These are phyloP conservation scores for Denticeps clupeoides DNA, from an alignment of 2,797 vertebrate genomes.

Conservation along the genomic window DNA sequence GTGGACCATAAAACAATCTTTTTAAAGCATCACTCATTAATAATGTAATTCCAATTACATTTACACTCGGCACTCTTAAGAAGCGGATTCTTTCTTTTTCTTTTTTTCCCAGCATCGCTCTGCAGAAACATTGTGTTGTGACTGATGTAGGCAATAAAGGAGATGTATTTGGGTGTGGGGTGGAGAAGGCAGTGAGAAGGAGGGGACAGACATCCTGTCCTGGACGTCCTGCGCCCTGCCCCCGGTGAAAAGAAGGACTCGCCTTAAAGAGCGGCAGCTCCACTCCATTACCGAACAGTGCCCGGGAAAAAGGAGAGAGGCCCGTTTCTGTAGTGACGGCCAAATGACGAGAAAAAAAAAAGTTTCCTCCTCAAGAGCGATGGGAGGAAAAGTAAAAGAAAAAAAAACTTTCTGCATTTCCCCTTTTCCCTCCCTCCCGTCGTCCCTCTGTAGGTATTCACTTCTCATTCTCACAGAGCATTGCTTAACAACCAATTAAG, in stretches of 20 bases:
- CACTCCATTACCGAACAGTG: no score
- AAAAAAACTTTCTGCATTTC: not conserved
- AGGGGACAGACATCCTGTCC: not conserved
- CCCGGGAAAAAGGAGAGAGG: not conserved
- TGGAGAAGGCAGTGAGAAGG: not conserved
- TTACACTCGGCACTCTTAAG: slow-evolving; percentile 57
- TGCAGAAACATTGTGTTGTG: slow-evolving; percentile 20
- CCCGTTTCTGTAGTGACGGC: no score
- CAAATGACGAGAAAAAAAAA: no score
- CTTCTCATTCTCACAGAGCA: not conserved
- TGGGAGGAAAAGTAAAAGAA: not conserved
- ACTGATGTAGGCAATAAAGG: slow-evolving; percentile 39
- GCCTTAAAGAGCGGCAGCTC: no score
- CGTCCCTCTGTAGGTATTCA: not conserved
- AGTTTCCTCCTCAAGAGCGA: no score
- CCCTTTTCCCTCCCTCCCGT: not conserved
- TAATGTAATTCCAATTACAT: slow-evolving; percentile 89
- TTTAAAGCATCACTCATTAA: slow-evolving; percentile 80
- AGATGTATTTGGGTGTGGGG: slow-evolving; percentile 34
- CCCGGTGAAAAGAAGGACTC: not conserved
- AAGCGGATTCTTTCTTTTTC: slow-evolving; percentile 54
- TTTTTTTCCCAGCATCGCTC: slow-evolving; percentile 33
- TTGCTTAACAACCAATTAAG: slow-evolving; percentile 24
- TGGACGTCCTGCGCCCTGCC: no score
- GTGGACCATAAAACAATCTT: slow-evolving; percentile 84